Base-by-base conservation (phyloP, 2,797 vertebrate genomes). In the Spinibarbus caldwelli region DNA sequence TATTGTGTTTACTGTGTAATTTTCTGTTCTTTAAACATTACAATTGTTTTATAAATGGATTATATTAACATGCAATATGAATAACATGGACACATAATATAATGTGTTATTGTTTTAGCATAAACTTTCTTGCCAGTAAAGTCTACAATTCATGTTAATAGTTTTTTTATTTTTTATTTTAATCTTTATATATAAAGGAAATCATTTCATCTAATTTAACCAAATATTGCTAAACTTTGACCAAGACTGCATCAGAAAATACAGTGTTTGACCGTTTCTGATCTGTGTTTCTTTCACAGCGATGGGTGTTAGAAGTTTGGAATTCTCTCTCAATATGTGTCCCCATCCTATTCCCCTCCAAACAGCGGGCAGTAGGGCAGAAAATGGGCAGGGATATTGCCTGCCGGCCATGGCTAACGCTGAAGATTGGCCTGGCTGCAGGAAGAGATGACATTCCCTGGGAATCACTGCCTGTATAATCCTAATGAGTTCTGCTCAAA, bases 401-500 rank as follows among this genome's bases (percentile, higher is more conserved):
- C 88, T 91, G 90, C 91, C 89, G 89, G 90, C 92, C 91, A 92
- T 92, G 91, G 92, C 91, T 94, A 95, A 96, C 90, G 85, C 91
- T 91, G 75, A 87, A 95, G 94, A 94, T 91, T 94, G 91, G 89
- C 93, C 93, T 91, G 92, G 90, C 93, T 88, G 91, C 90, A 93
- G 90, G 94, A 95, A 91, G 87, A 89, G 90, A 92, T 94, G 91
- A 89, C 91, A 94, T 90, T 94, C 94, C 94, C 92, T 92, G 91
- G 88, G 93, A 95, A 96, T 94, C 91, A 95, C 94, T 91, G 96
- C 95, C 94, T 96, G 94, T 94, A 94, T 97, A 96, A 96, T 96
- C 95, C 93, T 96, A 97, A 97, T 95, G 94, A 95, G 92, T 95
- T 95, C 92, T 90, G 89, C 93, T 90, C 93, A 93, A 95, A 94